Conservation (phyloP, 2,888 invertebrate genomes). For the Leucophenga maculata region DNA sequence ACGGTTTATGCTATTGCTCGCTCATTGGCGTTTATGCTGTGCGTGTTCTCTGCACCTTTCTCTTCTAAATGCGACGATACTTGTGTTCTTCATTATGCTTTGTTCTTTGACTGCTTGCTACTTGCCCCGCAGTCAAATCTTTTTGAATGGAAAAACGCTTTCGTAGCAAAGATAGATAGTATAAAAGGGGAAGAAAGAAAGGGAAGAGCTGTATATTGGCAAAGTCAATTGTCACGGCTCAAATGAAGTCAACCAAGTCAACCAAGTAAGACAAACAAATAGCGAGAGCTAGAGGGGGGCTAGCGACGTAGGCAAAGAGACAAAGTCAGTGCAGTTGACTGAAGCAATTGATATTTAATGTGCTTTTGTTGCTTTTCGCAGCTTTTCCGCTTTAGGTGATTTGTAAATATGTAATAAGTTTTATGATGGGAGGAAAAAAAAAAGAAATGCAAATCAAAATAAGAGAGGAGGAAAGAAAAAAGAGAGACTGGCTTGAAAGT, state of each 20-base stretch:
- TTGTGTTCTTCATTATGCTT: neutral
- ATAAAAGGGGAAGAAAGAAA: neutral
- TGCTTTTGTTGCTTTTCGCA: neutral
- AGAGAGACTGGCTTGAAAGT: no score
- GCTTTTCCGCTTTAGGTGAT: no score
- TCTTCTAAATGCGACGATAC: no score
- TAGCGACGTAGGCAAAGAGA: no score
- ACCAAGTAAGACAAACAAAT: neutral
- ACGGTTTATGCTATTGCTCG: slow-evolving; percentile 66
- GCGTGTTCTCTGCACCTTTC: slow-evolving; percentile 12
- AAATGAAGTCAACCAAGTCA: slow-evolving; percentile 45
- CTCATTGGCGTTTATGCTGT: slow-evolving; percentile 48
- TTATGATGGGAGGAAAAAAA: no score
- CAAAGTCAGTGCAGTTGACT: slow-evolving; percentile 29
- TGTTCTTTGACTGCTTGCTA: neutral
- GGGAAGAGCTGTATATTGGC: neutral
- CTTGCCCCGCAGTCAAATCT: neutral
- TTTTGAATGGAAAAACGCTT: neutral
- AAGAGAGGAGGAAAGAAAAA: no score
- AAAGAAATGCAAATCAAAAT: no score
- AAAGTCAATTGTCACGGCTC: slow-evolving; percentile 53
- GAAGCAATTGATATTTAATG: slow-evolving; percentile 14
- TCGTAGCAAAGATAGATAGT: neutral
- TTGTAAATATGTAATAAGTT: no score
- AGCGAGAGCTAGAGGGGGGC: neutral